Conservation (phyloP, 2,113 vertebrate genomes). For the Mesoclemmys tuberculata region DNA sequence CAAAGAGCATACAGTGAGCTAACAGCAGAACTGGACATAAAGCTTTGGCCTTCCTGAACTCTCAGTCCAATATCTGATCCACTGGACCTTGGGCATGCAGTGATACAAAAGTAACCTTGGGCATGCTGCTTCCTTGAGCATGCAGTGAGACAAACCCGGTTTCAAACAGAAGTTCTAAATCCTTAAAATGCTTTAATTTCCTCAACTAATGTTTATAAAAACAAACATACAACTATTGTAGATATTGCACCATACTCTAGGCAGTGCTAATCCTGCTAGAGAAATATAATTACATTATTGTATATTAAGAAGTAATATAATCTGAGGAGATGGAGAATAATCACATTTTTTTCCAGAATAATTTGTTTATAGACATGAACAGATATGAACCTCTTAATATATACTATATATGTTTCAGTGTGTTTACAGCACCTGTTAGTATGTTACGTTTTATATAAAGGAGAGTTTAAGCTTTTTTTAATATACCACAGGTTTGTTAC, state of each 20-base stretch:
- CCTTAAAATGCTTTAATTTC: not conserved
- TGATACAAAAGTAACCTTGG: no score
- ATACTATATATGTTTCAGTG: not conserved
- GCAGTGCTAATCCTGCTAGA: not conserved
- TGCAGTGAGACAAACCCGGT: not conserved
- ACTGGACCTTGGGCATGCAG: not conserved
- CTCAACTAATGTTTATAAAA: not conserved
- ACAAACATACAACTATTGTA: fast-evolving
- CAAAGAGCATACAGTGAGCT: fast-evolving
- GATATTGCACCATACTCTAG: not conserved
- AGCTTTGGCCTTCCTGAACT: not conserved
- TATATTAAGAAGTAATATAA: not conserved
- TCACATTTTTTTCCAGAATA: not conserved
- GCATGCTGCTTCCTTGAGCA: not conserved
- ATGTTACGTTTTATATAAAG: not conserved
- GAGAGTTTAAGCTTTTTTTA: not conserved
- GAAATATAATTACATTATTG: not conserved
- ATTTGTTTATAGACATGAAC: not conserved
- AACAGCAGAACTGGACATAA: not conserved
- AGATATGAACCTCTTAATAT: not conserved
- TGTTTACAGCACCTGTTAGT: not conserved
- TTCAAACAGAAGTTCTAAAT: fast-evolving
- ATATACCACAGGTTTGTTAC: not conserved
- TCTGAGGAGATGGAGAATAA: not conserved
- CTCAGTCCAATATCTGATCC: not conserved